Evolutionary conservation across 2,888 invertebrate species (phyloP).

Genomic region (Drosophila tanythrix): DNA sequence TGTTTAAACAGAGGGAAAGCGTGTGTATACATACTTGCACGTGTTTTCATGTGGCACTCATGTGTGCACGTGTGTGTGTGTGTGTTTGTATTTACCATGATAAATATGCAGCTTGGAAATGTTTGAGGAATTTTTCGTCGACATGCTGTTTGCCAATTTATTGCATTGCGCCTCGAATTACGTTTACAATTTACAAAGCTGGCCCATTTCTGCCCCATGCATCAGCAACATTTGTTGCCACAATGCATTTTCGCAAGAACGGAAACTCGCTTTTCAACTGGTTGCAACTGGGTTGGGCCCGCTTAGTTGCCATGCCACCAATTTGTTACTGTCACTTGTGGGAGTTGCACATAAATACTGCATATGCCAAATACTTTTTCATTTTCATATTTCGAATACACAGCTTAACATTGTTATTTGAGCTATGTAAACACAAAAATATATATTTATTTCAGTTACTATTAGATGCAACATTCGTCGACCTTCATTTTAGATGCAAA

Average conservation of each 20-base stretch:
- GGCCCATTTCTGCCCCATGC: slow-evolving; percentile 25
- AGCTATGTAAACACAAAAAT: neutral
- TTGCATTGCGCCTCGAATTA: slow-evolving; percentile 59
- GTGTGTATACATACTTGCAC: neutral
- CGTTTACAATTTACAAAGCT: slow-evolving; percentile 58
- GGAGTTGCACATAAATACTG: neutral
- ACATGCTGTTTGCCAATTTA: slow-evolving; percentile 59
- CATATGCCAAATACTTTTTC: neutral
- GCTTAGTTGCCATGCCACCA: slow-evolving; percentile 38
- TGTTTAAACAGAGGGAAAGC: neutral
- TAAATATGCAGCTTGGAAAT: slow-evolving; percentile 66
- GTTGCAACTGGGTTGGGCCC: neutral
- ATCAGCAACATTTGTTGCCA: slow-evolving; percentile 50
- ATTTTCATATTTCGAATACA: neutral
- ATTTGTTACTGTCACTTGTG: slow-evolving; percentile 42
- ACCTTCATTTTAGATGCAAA: neutral
- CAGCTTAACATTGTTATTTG: neutral
- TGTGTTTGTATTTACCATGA: slow-evolving; percentile 27
- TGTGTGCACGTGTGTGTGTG: neutral
- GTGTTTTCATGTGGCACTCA: neutral
- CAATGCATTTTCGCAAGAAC: slow-evolving; percentile 1
- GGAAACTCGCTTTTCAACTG: slow-evolving; percentile 9
- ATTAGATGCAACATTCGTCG: neutral
- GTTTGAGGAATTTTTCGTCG: slow-evolving; percentile 60
- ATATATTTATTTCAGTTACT: neutral